Conservation (phyloP, 92 coral and sea anemone species). For the Bergia sp. region DNA sequence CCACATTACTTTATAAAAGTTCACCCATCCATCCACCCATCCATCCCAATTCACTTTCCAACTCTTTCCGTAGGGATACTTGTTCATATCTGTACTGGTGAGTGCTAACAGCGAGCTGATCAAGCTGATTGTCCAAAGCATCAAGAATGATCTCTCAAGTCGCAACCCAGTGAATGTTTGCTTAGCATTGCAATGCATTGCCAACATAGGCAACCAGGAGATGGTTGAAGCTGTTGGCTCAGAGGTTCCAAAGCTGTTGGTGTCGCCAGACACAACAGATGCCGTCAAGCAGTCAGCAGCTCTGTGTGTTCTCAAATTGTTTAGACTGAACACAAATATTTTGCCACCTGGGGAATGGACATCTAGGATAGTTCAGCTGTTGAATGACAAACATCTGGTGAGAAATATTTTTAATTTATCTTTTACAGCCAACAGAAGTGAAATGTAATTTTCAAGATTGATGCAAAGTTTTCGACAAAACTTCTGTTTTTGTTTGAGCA, state of each 20-base stretch:
- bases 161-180: constrained; percentile 96
- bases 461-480: too few species aligned
- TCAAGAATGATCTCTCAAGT: constrained; percentile 95
- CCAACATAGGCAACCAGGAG: constrained; percentile 94
- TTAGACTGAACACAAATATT: constrained; percentile 76
- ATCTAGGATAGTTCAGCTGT: constrained; percentile 92
- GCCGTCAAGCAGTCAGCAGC: constrained; percentile 98
- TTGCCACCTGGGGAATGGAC: constrained; percentile 99
- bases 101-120: constrained; percentile 98
- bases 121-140: constrained; percentile 92
- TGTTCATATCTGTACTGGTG: constrained; percentile 93
- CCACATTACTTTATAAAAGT: too few species aligned
- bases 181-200: constrained; percentile 95
- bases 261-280: constrained; percentile 95
- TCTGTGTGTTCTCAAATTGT: constrained; percentile 91
- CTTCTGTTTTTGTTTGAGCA: too few species aligned
- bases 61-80: constrained; percentile 67
- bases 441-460: background rate
- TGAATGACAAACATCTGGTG: constrained; percentile 97
- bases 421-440: too few species aligned
- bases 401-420: constrained; percentile 4
- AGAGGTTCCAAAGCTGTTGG: constrained; percentile 96
- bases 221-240: constrained; percentile 96
- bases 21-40: too few species aligned
- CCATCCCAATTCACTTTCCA: too few species aligned